Base-by-base conservation (phyloP, 2,888 invertebrate genomes). In the Cheilosia vulpina region DNA sequence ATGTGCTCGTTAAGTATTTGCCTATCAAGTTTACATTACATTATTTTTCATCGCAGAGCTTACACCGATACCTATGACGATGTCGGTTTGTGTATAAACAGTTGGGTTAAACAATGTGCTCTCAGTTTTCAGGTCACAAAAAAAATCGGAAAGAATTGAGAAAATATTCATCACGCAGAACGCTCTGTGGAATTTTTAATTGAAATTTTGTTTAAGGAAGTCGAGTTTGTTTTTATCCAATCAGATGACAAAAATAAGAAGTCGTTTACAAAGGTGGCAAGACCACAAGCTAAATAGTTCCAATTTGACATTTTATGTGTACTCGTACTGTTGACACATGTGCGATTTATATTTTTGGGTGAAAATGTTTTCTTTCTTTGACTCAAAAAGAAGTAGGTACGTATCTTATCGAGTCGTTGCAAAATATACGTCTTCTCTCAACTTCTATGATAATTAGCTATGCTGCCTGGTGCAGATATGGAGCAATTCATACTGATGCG, bases 221-320 rank as follows among this genome's bases (percentile, higher is more conserved):
- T 57, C 31, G n/a, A 57, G n/a, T 27, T 45, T 58, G 21, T 41
- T 19, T 47, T 45, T 45, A 17, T 41, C n/a, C 52, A 24, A 53
- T 50, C 34, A 47, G 21, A 58, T 43, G 41, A 58, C 45, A 31
- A 57, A 31, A 53, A 27, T 15, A 27, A 27, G 4, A 41, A 68
- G 34, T 34, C 9, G 69, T 69, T 57, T 57, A 69, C 57, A 69
- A 53, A 69, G 69, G 57, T 69, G 69, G 21, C 21, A 6, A 24
- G 5, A 24, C 4, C 15, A 15, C 4, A 24, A 24, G 13, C 19
- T 24, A 27, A 52, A 21, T 24, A 5, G 4, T 47, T 2, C 9
- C n/a, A 17, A 11, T 19, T 19, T 47, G 9, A 19, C 17, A 17
- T 47, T 19, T 45, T 19, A 19, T 19, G 9, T 17, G 47, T 24